Percentiles rank a stretch among this genome's conserved stretches.
phyloP scores from a whole-genome alignment of 1,140 invertebrate species.

The Nomia melanderi region DNA sequence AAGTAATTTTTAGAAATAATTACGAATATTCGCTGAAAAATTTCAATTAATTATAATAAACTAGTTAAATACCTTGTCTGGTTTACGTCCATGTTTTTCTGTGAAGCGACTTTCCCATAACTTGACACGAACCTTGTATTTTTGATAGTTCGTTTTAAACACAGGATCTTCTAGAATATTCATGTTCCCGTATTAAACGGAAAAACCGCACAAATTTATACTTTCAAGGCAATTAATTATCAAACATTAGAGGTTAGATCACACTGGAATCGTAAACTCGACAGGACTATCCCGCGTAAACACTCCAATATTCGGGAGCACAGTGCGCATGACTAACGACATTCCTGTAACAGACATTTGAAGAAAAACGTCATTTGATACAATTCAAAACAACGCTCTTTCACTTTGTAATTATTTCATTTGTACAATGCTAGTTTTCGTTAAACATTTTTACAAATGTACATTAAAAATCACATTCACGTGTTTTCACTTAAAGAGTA shows the following conservation, averaged over 20 bases:
- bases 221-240: background rate
- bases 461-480: too few relatives aligned
- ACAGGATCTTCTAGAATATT: conserved; percentile 69
- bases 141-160: conserved; percentile 78
- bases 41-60: conserved; percentile 6
- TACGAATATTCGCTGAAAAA: background rate
- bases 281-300: conserved; percentile 28
- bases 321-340: background rate
- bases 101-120: conserved; percentile 90
- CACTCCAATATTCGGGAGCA: background rate
- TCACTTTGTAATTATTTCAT: background rate
- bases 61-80: conserved; percentile 84
- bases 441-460: background rate
- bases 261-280: background rate
- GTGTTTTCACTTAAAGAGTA: too few relatives aligned
- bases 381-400: background rate
- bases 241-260: conserved; percentile 11
- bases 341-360: background rate
- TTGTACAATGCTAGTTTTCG: background rate
- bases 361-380: background rate
- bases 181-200: conserved; percentile 52
- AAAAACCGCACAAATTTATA: background rate
- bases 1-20: background rate
- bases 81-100: conserved; percentile 84
- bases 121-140: conserved; percentile 88